Conservation (phyloP, 2,797 vertebrate species). For the Phrynocephalus forsythii region DNA sequence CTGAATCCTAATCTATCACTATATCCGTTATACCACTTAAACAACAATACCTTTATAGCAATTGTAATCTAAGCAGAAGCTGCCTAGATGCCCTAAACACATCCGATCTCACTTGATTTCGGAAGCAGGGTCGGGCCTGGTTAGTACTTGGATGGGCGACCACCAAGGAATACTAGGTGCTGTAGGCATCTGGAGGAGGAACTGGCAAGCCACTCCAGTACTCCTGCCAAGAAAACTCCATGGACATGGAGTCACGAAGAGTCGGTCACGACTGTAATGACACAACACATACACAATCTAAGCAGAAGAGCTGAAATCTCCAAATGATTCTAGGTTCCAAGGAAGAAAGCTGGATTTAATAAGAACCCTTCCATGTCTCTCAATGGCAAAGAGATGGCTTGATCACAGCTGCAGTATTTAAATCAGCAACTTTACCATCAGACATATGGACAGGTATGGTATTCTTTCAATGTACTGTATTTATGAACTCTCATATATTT, state of each 20-base stretch:
- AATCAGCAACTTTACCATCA: constrained; percentile 68
- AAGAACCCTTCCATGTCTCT: constrained; percentile 44
- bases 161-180: too few relatives aligned
- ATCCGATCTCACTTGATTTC: too few relatives aligned
- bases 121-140: too few relatives aligned
- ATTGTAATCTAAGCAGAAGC: not conserved
- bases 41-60: not conserved
- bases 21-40: not conserved
- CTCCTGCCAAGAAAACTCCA: too few relatives aligned
- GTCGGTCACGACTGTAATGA: too few relatives aligned
- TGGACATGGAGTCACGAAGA: too few relatives aligned
- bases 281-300: too few relatives aligned
- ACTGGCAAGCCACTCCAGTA: too few relatives aligned
- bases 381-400: constrained; percentile 60
- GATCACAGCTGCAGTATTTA: constrained; percentile 73
- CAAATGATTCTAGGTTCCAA: constrained; percentile 25
- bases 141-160: too few relatives aligned
- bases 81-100: too few relatives aligned
- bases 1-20: not conserved
- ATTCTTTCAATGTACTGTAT: not conserved
- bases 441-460: constrained; percentile 74
- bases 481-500: not conserved
- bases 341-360: not conserved
- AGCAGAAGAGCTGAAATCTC: not conserved
- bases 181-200: too few relatives aligned